These are phyloP conservation scores for Psephotus haematonotus DNA, from an alignment of 2,113 vertebrate genomes.

Conservation along the genomic window DNA sequence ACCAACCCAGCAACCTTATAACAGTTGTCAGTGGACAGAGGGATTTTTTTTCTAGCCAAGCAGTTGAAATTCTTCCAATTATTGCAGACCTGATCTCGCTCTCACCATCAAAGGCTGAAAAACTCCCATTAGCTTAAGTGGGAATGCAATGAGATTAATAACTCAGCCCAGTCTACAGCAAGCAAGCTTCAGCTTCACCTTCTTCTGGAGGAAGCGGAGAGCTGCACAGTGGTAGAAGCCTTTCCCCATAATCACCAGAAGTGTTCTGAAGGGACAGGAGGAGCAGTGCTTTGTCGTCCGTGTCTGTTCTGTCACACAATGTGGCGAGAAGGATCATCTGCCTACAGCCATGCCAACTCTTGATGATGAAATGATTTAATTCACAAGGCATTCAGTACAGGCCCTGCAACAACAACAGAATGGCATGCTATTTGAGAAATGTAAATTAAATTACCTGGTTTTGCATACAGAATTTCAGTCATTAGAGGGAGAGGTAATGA, in stretches of 20 bases:
- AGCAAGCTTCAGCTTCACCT: background rate
- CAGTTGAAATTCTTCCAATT: background rate
- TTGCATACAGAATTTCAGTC: conserved; percentile 29
- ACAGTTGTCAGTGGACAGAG: background rate
- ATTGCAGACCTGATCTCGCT: background rate
- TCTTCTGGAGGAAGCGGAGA: background rate
- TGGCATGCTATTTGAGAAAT: background rate
- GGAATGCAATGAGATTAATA: background rate
- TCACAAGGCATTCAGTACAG: background rate
- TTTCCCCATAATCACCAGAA: background rate
- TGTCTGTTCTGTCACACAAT: background rate
- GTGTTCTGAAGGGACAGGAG: background rate
- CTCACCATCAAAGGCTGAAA: background rate
- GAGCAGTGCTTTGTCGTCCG: fast-evolving
- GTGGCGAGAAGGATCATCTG: background rate
- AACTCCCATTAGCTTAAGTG: background rate
- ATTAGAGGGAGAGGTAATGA: conserved; percentile 48
- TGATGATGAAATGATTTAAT: background rate
- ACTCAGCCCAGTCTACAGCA: background rate
- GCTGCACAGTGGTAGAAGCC: background rate
- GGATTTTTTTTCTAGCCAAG: background rate
- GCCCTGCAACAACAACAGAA: background rate
- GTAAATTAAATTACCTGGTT: conserved; percentile 46
- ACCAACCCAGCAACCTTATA: background rate
- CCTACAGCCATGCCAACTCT: background rate